These are phyloP conservation scores for Iselma pallidipennis DNA, from an alignment of 2,888 invertebrate species.

Conservation along the genomic window DNA sequence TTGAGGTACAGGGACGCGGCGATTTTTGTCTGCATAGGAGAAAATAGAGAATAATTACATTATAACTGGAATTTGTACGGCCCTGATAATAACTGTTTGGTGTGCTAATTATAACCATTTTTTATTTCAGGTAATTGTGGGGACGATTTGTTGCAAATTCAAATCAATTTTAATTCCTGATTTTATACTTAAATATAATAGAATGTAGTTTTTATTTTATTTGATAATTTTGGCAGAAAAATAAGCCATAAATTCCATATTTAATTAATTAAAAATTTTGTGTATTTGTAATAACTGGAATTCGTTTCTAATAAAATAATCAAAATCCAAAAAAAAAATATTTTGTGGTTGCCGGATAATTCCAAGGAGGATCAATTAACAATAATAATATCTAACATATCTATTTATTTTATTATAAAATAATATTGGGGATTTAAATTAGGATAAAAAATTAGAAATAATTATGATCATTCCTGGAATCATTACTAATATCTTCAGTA, in stretches of 20 bases:
- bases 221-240: too few relatives aligned
- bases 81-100: not conserved
- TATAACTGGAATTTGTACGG: not conserved
- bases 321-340: too few relatives aligned
- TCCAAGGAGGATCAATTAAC: too few relatives aligned
- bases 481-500: not conserved
- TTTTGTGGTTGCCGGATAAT: too few relatives aligned
- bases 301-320: too few relatives aligned
- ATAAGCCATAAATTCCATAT: too few relatives aligned
- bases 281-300: too few relatives aligned
- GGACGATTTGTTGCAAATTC: constrained; percentile 38
- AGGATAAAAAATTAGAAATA: not conserved
- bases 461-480: not conserved
- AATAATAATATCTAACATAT: not conserved
- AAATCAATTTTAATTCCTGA: constrained; percentile 32
- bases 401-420: not conserved
- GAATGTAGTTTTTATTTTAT: not conserved
- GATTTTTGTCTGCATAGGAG: not conserved
- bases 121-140: constrained; percentile 38
- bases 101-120: constrained; percentile 12
- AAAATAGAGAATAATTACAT: not conserved
- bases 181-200: constrained; percentile 21
- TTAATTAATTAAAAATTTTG: too few relatives aligned
- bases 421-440: too few relatives aligned
- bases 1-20: too few relatives aligned